phyloP scores from a whole-genome alignment of 1,140 invertebrate species.

The Venturia canescens region DNA sequence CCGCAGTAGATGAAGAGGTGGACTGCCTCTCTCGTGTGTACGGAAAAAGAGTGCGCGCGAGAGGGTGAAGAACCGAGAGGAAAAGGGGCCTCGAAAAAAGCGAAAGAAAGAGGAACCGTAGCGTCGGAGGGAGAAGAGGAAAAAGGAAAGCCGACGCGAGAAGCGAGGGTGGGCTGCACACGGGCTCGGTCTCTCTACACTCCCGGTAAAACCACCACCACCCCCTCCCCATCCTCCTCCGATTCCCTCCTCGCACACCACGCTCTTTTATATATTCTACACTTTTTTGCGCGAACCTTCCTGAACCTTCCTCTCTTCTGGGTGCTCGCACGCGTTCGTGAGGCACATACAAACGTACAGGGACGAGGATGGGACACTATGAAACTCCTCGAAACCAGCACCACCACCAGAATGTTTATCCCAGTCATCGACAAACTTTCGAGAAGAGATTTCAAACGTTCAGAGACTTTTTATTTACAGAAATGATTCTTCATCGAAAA shows the following conservation, averaged over 20 bases:
- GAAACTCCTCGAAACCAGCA: background rate
- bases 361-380: background rate
- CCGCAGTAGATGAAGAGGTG: conserved; percentile 1
- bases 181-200: conserved; percentile 39
- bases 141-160: conserved; percentile 59
- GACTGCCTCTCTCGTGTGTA: conserved; percentile 40
- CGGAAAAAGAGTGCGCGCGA: background rate
- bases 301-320: too few relatives aligned
- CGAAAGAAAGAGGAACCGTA: conserved; percentile 58
- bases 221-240: background rate
- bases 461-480: background rate
- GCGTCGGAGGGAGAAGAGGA: conserved; percentile 47
- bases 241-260: background rate
- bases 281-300: too few relatives aligned
- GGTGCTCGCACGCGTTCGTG: too few relatives aligned
- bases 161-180: conserved; percentile 45
- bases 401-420: background rate
- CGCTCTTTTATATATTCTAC: background rate
- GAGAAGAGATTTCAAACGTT: background rate
- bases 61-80: background rate
- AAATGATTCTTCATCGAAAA: too few relatives aligned
- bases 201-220: conserved; percentile 10
- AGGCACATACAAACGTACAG: background rate
- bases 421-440: background rate
- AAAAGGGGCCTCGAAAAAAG: background rate